Evolutionary conservation across 2,113 vertebrate species (phyloP).

Genomic region (Esox niger): DNA sequence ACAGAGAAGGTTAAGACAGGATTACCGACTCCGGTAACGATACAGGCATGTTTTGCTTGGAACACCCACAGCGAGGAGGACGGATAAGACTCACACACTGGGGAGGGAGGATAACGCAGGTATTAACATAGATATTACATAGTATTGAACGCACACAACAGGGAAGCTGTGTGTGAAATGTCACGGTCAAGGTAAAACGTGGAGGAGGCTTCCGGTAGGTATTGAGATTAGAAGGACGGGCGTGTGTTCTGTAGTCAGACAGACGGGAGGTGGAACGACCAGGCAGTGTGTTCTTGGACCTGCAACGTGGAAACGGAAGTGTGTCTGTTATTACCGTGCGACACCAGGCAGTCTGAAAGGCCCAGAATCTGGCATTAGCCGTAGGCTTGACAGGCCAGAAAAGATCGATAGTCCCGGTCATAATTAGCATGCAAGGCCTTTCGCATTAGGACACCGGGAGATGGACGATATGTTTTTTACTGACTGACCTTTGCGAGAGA

Average conservation of each 20-base stretch:
- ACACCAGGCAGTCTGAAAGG: too few species aligned
- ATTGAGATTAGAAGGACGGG: constrained; percentile 58
- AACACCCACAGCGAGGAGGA: constrained; percentile 4
- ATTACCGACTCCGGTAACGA: not conserved
- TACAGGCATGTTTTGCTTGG: constrained; percentile 10
- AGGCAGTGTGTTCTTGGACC: too few species aligned
- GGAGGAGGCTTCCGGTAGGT: constrained; percentile 60
- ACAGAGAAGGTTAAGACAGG: not conserved
- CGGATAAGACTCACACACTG: constrained; percentile 20
- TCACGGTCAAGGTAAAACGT: constrained; percentile 65
- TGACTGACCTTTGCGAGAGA: too few species aligned
- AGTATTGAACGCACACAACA: constrained; percentile 25
- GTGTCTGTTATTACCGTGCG: too few species aligned
- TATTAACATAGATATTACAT: constrained; percentile 34
- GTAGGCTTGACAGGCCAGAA: too few species aligned
- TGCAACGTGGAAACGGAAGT: not conserved
- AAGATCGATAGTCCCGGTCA: too few species aligned
- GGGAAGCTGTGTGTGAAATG: constrained; percentile 60
- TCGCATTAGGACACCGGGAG: too few species aligned
- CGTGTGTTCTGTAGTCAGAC: constrained; percentile 58
- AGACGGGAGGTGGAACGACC: constrained; percentile 33
- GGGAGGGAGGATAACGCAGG: constrained; percentile 49
- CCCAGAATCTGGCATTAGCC: too few species aligned
- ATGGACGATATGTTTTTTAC: too few species aligned
- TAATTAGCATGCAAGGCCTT: too few species aligned